Evolutionary conservation across 2,113 vertebrate species (phyloP), one percentile per base, ranked within the genome.

Genomic region (Eclectus roratus): DNA sequence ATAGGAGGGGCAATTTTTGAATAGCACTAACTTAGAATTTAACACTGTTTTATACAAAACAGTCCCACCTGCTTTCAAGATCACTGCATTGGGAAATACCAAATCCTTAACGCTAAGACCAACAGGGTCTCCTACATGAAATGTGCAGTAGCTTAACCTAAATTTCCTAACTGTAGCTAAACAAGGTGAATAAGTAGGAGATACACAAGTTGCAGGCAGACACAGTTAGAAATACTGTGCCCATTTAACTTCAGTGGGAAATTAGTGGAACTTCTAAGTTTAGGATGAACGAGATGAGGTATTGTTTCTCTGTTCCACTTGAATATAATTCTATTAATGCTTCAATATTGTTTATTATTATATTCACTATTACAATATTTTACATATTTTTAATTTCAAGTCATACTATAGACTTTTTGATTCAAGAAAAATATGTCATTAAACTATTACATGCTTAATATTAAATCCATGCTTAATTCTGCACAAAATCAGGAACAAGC

Each of bases 261-360:
- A 81, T 4, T 21, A 74, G 46, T 14, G 37, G 31, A 81, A 89
- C 10, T n/a, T 89, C 37, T 17, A 84, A 50, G 24, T 41, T 6
- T 63, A 71, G 21, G 47, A 55, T 46, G 76, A 82, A 71, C 6
- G 25, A 55, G 35, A 71, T 0, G 0, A 78, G 0, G 1, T 6
- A 64, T 2, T 4, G 0, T 74, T 58, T 46, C 23, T 33, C 71
- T 71, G 31, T 15, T 82, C 17, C 39, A 55, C 15, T 31, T 50
- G 8, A 53, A 82, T 27, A 29, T 27, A 76, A 55, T 29, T 53
- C n/a, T 13, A 41, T 79, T 74, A 1, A 1, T 29, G 11, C 3
- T 89, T 80, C 17, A 18, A 25, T 72, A 4, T 72, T 4, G 5
- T 2, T 64, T 64, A 35, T 64, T 64, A 60, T 66, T 60, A 17